Evolutionary conservation across 2,888 invertebrate genomes (phyloP), one percentile per base, ranked within the genome.

Genomic region (Crossocerus cetratus): DNA sequence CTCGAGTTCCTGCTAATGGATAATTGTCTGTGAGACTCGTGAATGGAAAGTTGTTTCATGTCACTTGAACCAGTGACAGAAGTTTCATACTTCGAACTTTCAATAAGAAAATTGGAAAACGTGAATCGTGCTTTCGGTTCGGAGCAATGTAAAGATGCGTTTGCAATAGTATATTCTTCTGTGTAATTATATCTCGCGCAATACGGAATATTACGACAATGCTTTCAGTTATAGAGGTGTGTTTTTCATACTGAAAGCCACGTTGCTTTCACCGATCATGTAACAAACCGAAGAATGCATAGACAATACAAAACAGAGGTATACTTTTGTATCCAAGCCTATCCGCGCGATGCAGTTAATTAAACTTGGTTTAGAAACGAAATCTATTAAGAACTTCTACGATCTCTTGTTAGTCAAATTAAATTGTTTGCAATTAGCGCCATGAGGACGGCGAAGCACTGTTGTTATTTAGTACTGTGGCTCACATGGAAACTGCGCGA

Each of bases 201-300:
- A 55, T 18, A 44, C 20, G 22, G 45, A n/a, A 43, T n/a, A 21
- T 20, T 59, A 20, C n/a, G 16, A 20, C 42, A 18, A 14, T 21
- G 21, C 43, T 59, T 16, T 61, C 49, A 49, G 45, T n/a, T 22
- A 14, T 45, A 60, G 49, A 21, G 44, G 58, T 65, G 23, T 69
- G 54, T 23, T 60, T 45, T 18, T 53, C 54, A 55, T 59, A 32
- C 16, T 53, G 65, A 49, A 59, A 20, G 2, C 54, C 53, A 54
- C 18, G 54, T 59, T 69, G 58, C 23, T 69, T 65, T 69, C 5
- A 11, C 58, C 54, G 18, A 59, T 69, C 54, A 18, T 53, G 20
- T n/a, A 32, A 23, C 58, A 65, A 69, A 32, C 4, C 13, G 18
- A 59, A 44, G 42, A 59, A 59, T 43, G 58, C 1, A 2, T 44